Conservation (phyloP, 2,888 invertebrate species). For the Eupsilia transversa region DNA sequence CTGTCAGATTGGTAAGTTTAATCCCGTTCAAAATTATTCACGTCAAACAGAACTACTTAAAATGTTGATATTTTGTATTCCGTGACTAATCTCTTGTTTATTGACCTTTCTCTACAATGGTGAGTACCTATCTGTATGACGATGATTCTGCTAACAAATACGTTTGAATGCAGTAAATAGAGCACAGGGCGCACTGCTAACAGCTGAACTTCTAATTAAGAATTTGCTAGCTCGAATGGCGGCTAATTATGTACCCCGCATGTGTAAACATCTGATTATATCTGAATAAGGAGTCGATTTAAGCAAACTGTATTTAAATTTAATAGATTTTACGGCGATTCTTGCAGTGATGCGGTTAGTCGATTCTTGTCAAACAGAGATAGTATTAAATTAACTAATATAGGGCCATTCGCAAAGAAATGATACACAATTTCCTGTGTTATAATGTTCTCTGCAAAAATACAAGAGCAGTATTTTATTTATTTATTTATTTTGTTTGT, state of each 20-base stretch:
- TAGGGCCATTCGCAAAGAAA: not conserved
- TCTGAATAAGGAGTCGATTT: conserved; percentile 35
- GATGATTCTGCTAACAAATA: conserved; percentile 19
- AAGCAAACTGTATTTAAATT: conserved; percentile 9
- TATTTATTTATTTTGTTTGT: not conserved
- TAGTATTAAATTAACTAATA: not conserved
- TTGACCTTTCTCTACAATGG: conserved; percentile 59
- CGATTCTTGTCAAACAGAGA: not conserved
- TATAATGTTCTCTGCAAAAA: not conserved
- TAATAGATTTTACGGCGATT: not conserved
- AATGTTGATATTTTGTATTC: conserved; percentile 62
- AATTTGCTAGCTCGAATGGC: conserved; percentile 68
- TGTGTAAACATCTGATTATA: conserved; percentile 62
- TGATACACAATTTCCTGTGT: not conserved
- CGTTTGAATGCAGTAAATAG: conserved; percentile 40
- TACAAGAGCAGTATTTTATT: not conserved
- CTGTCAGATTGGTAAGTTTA: conserved; percentile 82
- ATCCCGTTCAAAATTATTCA: conserved; percentile 81
- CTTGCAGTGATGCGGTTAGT: not conserved
- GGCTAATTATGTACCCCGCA: conserved; percentile 72
- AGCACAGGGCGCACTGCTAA: conserved; percentile 60
- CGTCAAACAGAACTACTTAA: conserved; percentile 61
- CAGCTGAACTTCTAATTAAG: conserved; percentile 74
- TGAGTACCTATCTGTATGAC: conserved; percentile 7
- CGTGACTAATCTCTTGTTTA: conserved; percentile 64